phyloP scores from a whole-genome alignment of 1,140 invertebrate genomes.

The Drosophila azteca region DNA sequence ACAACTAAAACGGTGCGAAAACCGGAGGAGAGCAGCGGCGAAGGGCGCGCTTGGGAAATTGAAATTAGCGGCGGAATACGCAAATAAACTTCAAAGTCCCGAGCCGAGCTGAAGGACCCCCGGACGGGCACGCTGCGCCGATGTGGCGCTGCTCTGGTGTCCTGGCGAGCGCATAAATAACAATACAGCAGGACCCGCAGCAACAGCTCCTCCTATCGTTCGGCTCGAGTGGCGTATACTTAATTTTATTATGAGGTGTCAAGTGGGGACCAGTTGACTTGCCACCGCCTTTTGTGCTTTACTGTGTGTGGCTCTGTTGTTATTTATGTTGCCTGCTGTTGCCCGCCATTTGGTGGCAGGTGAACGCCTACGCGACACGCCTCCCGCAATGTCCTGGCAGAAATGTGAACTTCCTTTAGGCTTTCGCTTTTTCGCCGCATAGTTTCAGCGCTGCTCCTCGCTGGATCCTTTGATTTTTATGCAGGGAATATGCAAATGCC shows the following conservation, averaged over 20 bases:
- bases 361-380: conserved; percentile 38
- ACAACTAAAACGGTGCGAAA: conserved; percentile 46
- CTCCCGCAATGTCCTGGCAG: neutral
- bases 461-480: conserved; percentile 54
- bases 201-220: conserved; percentile 31
- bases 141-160: conserved; percentile 48
- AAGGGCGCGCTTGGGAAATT: conserved; percentile 65
- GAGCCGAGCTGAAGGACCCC: conserved; percentile 46
- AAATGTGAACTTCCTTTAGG: conserved; percentile 74
- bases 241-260: conserved; percentile 84
- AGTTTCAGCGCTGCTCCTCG: conserved; percentile 35
- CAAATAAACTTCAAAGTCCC: conserved; percentile 77
- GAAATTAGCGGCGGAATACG: conserved; percentile 77
- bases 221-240: conserved; percentile 77
- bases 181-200: neutral
- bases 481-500: conserved; percentile 77
- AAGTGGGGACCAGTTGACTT: conserved; percentile 79
- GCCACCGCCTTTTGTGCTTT: conserved; percentile 33
- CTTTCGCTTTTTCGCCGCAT: conserved; percentile 65
- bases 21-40: conserved; percentile 33
- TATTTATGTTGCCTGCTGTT: conserved; percentile 64
- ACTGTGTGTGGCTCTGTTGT: conserved; percentile 56
- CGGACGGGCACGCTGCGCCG: conserved; percentile 58
- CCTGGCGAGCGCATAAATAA: conserved; percentile 74
- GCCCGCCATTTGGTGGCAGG: conserved; percentile 69